Evolutionary conservation across 37 sponge, comb jelly and placozoan genomes (phyloP).

Genomic region (Lycopodina hypogea): DNA sequence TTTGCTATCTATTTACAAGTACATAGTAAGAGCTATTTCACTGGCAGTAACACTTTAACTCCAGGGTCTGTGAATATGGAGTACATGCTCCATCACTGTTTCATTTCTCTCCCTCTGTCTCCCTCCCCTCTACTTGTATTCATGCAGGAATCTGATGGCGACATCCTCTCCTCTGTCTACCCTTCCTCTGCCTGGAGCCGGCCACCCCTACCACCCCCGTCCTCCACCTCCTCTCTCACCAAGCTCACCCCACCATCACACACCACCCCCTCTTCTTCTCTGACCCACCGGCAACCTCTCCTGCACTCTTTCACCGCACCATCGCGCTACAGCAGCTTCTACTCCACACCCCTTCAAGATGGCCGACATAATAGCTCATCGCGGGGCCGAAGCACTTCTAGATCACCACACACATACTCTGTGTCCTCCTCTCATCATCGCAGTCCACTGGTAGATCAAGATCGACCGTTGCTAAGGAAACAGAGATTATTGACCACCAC

Average conservation of each 20-base stretch:
- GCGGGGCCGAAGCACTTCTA: not conserved
- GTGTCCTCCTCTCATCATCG: not conserved
- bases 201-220: not conserved
- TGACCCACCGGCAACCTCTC: constrained; percentile 2
- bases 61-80: too few species aligned
- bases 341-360: not conserved
- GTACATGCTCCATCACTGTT: not conserved
- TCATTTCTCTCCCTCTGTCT: not conserved
- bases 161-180: not conserved
- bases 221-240: not conserved
- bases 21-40: too few species aligned
- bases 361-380: not conserved
- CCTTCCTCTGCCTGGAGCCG: not conserved
- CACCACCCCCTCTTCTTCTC: constrained; percentile 5
- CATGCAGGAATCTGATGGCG: not conserved
- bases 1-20: too few species aligned
- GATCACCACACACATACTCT: constrained; percentile 14
- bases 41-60: too few species aligned
- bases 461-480: too few species aligned
- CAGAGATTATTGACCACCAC: not conserved
- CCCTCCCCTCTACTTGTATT: not conserved
- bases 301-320: constrained; percentile 1
- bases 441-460: not conserved
- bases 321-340: constrained; percentile 10
- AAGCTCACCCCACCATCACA: not conserved